A percentile compares a stretch with the other conserved stretches of the same genome.
Conservation (phyloP, 2,797 vertebrate genomes). For the Scomberomorus guttatus region DNA sequence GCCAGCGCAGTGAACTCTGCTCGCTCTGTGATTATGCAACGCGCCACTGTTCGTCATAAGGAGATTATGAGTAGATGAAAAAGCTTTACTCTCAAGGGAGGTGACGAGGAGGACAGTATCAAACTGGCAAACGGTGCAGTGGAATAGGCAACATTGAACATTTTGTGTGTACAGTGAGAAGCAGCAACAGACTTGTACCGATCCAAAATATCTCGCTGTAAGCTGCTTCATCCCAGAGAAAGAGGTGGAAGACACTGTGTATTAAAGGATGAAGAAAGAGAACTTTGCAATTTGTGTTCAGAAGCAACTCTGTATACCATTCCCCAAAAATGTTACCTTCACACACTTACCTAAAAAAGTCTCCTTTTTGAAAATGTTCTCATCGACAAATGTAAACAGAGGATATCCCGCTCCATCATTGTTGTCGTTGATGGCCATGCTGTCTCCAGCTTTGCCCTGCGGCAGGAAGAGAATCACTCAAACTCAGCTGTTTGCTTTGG, state of each 20-base stretch:
- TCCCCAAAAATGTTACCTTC: neutral
- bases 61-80: constrained; percentile 66
- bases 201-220: neutral
- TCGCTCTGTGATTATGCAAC: constrained; percentile 61
- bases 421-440: constrained; percentile 69
- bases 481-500: neutral
- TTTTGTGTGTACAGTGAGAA: constrained; percentile 14
- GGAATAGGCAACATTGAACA: constrained; percentile 3
- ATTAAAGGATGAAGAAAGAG: neutral
- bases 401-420: constrained; percentile 79
- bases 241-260: neutral
- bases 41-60: constrained; percentile 61
- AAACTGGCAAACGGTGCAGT: constrained; percentile 11
- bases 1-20: constrained; percentile 32
- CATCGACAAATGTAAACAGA: constrained; percentile 86
- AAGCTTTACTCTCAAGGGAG: constrained; percentile 50
- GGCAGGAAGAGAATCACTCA: constrained; percentile 14
- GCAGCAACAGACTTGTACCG: neutral
- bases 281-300: neutral
- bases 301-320: no score
- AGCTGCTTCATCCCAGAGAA: neutral
- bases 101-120: constrained; percentile 12
- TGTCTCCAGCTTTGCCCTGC: constrained; percentile 83
- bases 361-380: constrained; percentile 89
- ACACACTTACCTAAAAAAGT: constrained; percentile 84